These are phyloP conservation scores for Porites australiensis DNA, from an alignment of 64 coral and sea anemone species.

Conservation along the genomic window DNA sequence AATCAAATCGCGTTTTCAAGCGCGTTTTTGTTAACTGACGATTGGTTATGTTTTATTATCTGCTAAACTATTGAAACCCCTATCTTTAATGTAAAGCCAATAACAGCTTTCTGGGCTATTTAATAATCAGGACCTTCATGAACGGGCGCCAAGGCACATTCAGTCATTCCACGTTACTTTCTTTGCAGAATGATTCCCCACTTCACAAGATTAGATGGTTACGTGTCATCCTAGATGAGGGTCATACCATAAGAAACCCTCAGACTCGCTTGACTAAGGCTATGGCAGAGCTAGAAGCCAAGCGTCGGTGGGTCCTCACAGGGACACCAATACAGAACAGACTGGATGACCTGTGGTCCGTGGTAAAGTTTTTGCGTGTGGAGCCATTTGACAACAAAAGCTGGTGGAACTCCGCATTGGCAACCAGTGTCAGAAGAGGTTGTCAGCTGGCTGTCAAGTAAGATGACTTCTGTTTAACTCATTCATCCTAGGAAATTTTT, in stretches of 20 bases:
- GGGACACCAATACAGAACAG: conserved; percentile 95
- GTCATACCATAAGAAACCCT: conserved; percentile 65
- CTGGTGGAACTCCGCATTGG: conserved; percentile 83
- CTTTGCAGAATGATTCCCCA: conserved; percentile 58
- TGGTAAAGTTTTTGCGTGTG: conserved; percentile 70
- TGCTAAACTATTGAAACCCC: too few relatives aligned
- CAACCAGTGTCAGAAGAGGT: conserved; percentile 45
- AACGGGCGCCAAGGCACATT: not conserved
- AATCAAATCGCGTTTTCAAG: too few relatives aligned
- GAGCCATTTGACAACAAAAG: conserved; percentile 77
- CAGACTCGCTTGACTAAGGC: conserved; percentile 52
- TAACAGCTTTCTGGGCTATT: too few relatives aligned
- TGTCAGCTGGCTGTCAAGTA: conserved; percentile 55
- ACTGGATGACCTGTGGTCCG: conserved; percentile 71
- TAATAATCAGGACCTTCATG: too few relatives aligned
- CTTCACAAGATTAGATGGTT: conserved; percentile 79
- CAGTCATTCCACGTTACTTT: not conserved
- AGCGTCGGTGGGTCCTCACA: conserved; percentile 71
- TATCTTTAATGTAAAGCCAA: too few relatives aligned
- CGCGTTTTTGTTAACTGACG: too few relatives aligned
- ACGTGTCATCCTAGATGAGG: conserved; percentile 67
- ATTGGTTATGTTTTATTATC: too few relatives aligned
- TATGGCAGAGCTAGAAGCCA: conserved; percentile 42
- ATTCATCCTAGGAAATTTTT: too few relatives aligned
- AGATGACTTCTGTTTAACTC: not conserved